phyloP scores from a whole-genome alignment of 2,797 vertebrate species.

The Acipenser transmontanus region DNA sequence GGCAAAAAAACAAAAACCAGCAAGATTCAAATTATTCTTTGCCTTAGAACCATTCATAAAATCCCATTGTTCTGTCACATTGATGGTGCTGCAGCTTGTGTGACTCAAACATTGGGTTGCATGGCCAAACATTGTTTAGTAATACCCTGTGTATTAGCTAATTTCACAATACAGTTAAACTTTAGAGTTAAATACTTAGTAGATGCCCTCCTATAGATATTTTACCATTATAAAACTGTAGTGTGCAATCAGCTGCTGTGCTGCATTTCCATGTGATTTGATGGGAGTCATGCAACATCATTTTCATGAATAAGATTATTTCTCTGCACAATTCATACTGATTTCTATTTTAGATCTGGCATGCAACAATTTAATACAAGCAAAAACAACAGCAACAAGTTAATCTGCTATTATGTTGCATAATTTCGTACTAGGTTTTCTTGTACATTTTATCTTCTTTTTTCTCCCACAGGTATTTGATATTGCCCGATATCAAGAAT shows the following conservation, averaged over 20 bases:
- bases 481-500: slow-evolving; percentile 71
- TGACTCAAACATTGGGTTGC: too few species aligned
- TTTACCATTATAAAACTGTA: too few species aligned
- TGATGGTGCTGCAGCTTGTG: too few species aligned
- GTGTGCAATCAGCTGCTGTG: neutral
- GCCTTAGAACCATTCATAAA: too few species aligned
- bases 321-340: slow-evolving; percentile 1
- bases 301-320: neutral
- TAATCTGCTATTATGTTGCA: slow-evolving; percentile 1
- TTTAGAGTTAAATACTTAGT: too few species aligned
- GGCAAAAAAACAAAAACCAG: too few species aligned
- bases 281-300: neutral
- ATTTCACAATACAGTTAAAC: too few species aligned
- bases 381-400: neutral
- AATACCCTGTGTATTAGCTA: too few species aligned
- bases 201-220: too few species aligned
- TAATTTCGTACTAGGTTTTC: neutral
- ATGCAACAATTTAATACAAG: slow-evolving; percentile 3
- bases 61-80: too few species aligned
- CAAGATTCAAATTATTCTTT: too few species aligned
- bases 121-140: too few species aligned
- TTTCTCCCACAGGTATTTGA: slow-evolving; percentile 62
- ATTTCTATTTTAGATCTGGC: neutral
- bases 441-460: slow-evolving; percentile 12
- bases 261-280: neutral